A percentile compares a stretch with the other conserved stretches of the same genome.
phyloP scores from a whole-genome alignment of 2,888 invertebrate genomes.

The Melanostoma scalare region DNA sequence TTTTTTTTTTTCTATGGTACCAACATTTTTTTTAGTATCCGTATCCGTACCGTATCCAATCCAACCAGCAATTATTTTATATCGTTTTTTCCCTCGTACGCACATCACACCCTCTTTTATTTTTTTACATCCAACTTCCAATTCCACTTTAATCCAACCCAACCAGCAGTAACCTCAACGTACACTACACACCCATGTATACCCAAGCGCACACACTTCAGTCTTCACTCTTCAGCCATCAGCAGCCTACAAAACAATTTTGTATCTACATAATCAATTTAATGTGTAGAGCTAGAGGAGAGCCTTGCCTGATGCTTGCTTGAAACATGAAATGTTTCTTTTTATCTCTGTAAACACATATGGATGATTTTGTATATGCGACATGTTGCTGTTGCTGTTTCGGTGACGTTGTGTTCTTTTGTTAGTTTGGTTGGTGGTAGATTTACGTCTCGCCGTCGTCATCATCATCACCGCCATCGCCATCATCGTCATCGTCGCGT shows the following conservation, averaged over 20 bases:
- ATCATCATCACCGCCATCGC: not conserved
- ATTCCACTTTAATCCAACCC: constrained; percentile 17
- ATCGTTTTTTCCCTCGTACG: constrained; percentile 10
- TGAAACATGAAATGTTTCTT: constrained; percentile 18
- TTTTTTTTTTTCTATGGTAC: constrained; percentile 6
- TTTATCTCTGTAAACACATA: constrained; percentile 20
- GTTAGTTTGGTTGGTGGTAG: constrained; percentile 26
- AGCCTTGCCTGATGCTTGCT: constrained; percentile 12
- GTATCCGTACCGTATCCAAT: no score
- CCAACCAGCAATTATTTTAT: not conserved
- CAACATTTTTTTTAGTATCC: constrained; percentile 1
- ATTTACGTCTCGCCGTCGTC: constrained; percentile 50
- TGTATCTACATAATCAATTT: constrained; percentile 30
- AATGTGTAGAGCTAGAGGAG: constrained; percentile 6
- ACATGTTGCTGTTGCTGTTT: constrained; percentile 66
- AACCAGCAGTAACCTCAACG: not conserved
- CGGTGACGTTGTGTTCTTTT: constrained; percentile 60
- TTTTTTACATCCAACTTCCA: not conserved
- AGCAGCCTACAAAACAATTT: not conserved
- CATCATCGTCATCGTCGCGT: constrained; percentile 32
- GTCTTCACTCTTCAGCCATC: not conserved
- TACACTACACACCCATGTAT: constrained; percentile 22
- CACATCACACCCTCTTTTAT: constrained; percentile 33
- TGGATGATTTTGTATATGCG: constrained; percentile 39
- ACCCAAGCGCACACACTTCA: not conserved